Percentiles rank a stretch among this genome's conserved stretches.
These are phyloP conservation scores for Paralichthys olivaceus DNA, from an alignment of 2,113 vertebrate species.

Conservation along the genomic window DNA sequence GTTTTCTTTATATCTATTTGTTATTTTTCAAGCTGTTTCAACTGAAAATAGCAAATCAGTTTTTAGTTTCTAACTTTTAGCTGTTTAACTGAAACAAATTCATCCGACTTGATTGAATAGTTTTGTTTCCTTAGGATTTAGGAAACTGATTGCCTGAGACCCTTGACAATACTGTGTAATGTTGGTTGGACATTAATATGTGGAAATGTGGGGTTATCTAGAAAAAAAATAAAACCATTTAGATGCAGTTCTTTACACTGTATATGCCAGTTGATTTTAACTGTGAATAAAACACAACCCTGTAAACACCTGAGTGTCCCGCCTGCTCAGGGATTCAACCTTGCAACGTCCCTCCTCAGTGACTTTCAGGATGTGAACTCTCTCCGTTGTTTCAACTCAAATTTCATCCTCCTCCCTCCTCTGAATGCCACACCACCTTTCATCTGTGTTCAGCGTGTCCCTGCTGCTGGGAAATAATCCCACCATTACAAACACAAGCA, in stretches of 20 bases:
- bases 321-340: conserved; percentile 4
- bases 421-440: not conserved
- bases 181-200: not conserved
- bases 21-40: too few relatives aligned
- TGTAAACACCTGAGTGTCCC: not conserved
- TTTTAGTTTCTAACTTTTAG: too few relatives aligned
- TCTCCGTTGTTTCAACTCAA: not conserved
- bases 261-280: not conserved
- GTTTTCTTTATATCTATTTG: too few relatives aligned
- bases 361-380: conserved; percentile 21
- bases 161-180: not conserved
- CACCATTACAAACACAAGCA: conserved; percentile 45
- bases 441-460: conserved; percentile 31
- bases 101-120: too few relatives aligned
- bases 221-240: too few relatives aligned
- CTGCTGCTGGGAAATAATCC: conserved; percentile 33
- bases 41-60: too few relatives aligned
- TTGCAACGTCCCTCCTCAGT: conserved; percentile 13
- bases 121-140: too few relatives aligned
- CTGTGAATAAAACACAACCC: not conserved
- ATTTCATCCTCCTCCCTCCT: conserved; percentile 11
- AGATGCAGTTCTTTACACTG: not conserved
- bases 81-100: too few relatives aligned
- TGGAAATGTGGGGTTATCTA: not conserved
- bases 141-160: too few relatives aligned